Conservation (phyloP, 2,113 vertebrate species). For the Aepyceros melampus region DNA sequence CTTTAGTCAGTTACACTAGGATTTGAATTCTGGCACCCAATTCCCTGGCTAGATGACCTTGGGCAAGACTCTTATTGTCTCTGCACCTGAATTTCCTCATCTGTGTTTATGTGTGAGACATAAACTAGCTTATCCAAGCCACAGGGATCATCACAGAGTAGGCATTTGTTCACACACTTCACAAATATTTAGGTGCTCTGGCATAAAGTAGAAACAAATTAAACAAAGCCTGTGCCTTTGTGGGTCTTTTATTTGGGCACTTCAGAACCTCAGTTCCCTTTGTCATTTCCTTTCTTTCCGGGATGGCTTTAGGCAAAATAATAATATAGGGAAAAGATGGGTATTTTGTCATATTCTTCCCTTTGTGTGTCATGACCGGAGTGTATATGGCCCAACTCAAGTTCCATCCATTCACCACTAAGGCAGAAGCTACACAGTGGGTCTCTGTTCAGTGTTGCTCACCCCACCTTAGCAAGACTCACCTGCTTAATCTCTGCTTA, state of each 20-base stretch:
- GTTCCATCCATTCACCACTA: background rate
- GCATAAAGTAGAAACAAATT: background rate
- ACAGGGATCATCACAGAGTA: background rate
- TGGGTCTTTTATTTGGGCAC: background rate
- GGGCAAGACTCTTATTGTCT: background rate
- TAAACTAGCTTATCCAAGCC: background rate
- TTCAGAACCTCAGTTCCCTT: background rate
- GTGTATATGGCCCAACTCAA: background rate
- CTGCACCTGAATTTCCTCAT: conserved; percentile 20
- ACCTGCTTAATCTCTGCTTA: background rate
- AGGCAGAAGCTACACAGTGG: too few relatives aligned
- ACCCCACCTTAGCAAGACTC: accelerated
- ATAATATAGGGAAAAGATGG: background rate
- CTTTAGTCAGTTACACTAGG: conserved; percentile 32
- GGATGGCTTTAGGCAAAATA: background rate
- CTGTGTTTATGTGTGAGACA: conserved; percentile 12
- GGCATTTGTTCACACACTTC: background rate
- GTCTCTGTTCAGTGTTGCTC: background rate
- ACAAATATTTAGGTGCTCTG: background rate
- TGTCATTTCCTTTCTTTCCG: background rate
- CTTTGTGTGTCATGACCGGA: background rate
- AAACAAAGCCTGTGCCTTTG: background rate
- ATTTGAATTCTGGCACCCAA: conserved; percentile 26
- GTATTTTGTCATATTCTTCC: background rate
- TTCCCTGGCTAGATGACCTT: conserved; percentile 2